A percentile compares a stretch with the other conserved stretches of the same genome.
Evolutionary conservation across 2,888 invertebrate genomes (phyloP).

Genomic region (Ischnus inquisitorius): DNA sequence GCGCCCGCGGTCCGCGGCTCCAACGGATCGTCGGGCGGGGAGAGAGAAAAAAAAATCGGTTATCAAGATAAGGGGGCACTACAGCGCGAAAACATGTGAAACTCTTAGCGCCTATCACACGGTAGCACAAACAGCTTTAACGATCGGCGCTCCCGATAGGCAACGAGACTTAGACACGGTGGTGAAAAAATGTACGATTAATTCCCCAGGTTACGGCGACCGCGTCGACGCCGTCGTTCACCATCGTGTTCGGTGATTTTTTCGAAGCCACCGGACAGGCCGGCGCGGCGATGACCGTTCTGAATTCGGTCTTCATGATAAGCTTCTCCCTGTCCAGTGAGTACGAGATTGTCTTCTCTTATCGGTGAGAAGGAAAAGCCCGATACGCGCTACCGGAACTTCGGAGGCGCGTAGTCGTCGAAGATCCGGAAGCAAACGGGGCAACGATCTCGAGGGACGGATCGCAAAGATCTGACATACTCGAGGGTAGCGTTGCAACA

Average conservation of each 20-base stretch:
- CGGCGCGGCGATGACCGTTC: slow-evolving; percentile 90
- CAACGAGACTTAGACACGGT: background rate
- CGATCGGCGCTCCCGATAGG: background rate
- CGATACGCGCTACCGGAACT: slow-evolving; percentile 16
- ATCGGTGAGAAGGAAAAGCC: background rate
- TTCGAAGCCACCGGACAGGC: slow-evolving; percentile 89
- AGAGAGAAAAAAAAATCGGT: slow-evolving; percentile 21
- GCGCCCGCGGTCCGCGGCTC: slow-evolving; percentile 5
- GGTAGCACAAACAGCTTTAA: background rate
- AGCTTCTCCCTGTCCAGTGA: slow-evolving; percentile 89
- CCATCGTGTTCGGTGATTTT: slow-evolving; percentile 90
- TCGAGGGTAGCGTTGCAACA: background rate
- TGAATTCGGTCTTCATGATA: slow-evolving; percentile 90
- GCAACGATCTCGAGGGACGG: background rate
- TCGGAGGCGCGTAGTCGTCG: background rate
- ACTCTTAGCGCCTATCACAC: background rate
- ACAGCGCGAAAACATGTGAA: slow-evolving; percentile 15
- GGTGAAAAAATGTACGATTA: background rate
- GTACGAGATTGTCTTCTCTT: slow-evolving; percentile 22
- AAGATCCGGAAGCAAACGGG: slow-evolving; percentile 21
- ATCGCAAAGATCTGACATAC: background rate
- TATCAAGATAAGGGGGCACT: slow-evolving; percentile 47
- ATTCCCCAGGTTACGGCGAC: slow-evolving; percentile 88
- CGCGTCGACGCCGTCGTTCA: slow-evolving; percentile 90
- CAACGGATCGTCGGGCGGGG: slow-evolving; percentile 33